These are phyloP conservation scores for Borostomias antarcticus DNA, from an alignment of 2,797 vertebrate species.

Conservation along the genomic window DNA sequence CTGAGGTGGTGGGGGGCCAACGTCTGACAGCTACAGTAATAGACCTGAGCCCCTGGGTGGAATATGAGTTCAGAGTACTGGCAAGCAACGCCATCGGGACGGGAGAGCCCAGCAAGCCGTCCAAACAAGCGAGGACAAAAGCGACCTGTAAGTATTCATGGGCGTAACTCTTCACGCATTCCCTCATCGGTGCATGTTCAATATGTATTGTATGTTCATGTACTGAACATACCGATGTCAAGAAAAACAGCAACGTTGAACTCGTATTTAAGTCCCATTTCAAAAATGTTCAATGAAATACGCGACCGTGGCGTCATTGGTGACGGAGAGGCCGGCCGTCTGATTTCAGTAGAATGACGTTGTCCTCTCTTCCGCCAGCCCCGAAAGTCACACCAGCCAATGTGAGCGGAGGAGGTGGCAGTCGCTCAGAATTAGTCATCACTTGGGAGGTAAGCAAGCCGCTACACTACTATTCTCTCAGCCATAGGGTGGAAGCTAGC, in stretches of 20 bases:
- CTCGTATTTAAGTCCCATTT: neutral
- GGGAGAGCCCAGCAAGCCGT: slow-evolving; percentile 93
- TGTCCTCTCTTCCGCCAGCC: slow-evolving; percentile 76
- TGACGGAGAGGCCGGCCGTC: slow-evolving; percentile 8
- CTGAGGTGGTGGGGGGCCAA: slow-evolving; percentile 86
- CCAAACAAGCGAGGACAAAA: slow-evolving; percentile 91
- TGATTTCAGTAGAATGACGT: slow-evolving; percentile 48
- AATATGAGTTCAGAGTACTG: slow-evolving; percentile 95
- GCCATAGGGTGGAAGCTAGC: slow-evolving; percentile 53
- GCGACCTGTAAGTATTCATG: slow-evolving; percentile 85
- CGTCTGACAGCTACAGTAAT: slow-evolving; percentile 91
- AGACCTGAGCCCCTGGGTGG: slow-evolving; percentile 95
- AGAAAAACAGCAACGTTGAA: neutral
- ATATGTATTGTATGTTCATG: slow-evolving; percentile 8
- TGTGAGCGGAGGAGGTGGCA: slow-evolving; percentile 95
- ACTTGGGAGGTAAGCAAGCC: slow-evolving; percentile 92
- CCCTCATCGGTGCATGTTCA: neutral
- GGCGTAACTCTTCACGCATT: neutral
- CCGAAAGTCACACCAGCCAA: slow-evolving; percentile 95
- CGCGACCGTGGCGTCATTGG: neutral
- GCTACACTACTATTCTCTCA: slow-evolving; percentile 37
- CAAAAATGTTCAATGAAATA: neutral
- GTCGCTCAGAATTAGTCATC: slow-evolving; percentile 97
- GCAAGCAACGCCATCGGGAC: slow-evolving; percentile 92
- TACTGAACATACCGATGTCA: neutral